phyloP scores from a whole-genome alignment of 2,888 invertebrate genomes.

The Piscicola geometra region DNA sequence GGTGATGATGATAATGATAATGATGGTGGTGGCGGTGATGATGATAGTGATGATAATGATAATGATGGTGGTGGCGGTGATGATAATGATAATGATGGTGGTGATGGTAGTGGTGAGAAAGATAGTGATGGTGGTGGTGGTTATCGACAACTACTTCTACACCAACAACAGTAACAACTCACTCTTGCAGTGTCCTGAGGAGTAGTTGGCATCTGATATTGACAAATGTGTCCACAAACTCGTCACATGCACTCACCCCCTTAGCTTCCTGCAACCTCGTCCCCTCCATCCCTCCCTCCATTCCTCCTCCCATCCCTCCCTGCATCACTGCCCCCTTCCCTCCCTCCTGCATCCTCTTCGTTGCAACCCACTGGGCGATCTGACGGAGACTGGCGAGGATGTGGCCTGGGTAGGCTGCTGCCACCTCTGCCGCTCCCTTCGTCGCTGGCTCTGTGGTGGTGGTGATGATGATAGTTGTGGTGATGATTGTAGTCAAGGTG shows the following conservation, averaged over 20 bases:
- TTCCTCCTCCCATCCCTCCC: slow-evolving; percentile 25
- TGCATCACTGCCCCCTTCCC: slow-evolving; percentile 11
- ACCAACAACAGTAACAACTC: not conserved
- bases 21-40: not conserved
- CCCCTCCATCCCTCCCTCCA: slow-evolving; percentile 18
- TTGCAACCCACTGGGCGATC: too few species aligned
- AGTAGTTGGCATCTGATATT: not conserved
- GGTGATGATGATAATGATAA: slow-evolving; percentile 18
- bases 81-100: not conserved
- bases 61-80: not conserved
- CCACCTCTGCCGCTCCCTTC: too few species aligned
- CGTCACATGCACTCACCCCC: not conserved
- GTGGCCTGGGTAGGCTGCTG: too few species aligned
- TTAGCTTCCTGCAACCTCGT: slow-evolving; percentile 19
- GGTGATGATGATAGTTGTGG: too few species aligned
- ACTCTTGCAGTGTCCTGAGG: slow-evolving; percentile 3
- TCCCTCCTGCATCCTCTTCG: not conserved
- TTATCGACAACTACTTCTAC: too few species aligned
- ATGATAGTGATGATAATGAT: slow-evolving; percentile 8
- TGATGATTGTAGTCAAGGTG: too few species aligned
- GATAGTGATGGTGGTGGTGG: not conserved
- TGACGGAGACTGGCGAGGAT: too few species aligned
- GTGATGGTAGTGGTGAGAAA: slow-evolving; percentile 9
- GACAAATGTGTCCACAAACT: not conserved
- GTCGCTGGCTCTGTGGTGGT: too few species aligned